Evolutionary conservation across 1,140 invertebrate genomes (phyloP).

Genomic region (Bicyclus anynana): DNA sequence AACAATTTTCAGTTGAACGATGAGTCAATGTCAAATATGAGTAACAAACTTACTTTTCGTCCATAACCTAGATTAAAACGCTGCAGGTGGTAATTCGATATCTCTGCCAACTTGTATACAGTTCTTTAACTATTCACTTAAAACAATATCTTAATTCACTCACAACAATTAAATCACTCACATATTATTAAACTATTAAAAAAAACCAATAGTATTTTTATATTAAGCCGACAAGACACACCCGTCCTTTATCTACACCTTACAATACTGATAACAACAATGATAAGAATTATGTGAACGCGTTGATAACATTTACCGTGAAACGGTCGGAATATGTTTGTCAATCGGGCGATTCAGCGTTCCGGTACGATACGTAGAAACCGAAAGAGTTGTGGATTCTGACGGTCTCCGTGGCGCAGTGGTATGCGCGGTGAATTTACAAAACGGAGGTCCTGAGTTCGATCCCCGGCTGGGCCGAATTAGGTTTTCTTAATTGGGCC

Average conservation of each 20-base stretch:
- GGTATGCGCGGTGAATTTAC: no score
- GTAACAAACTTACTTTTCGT: conserved; percentile 4
- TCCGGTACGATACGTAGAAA: no score
- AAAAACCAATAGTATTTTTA: no score
- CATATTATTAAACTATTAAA: no score
- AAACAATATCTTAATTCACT: neutral
- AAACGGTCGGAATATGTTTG: no score
- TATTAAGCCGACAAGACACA: conserved; percentile 5
- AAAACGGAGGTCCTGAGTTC: no score
- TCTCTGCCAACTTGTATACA: neutral
- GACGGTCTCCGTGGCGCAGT: no score
- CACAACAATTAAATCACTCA: neutral
- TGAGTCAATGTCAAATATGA: neutral
- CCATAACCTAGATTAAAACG: conserved; percentile 7
- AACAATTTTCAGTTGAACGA: neutral
- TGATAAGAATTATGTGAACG: conserved; percentile 15
- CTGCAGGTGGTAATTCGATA: neutral
- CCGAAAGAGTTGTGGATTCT: no score
- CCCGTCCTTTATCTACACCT: conserved; percentile 11
- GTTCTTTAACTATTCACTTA: neutral
- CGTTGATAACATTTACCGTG: conserved; percentile 14
- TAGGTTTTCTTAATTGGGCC: no score
- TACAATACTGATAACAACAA: conserved; percentile 4
- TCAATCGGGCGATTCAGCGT: no score
- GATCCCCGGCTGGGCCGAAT: no score